These are phyloP conservation scores for Seriola quinqueradiata DNA, from an alignment of 2,113 vertebrate species.

Conservation along the genomic window DNA sequence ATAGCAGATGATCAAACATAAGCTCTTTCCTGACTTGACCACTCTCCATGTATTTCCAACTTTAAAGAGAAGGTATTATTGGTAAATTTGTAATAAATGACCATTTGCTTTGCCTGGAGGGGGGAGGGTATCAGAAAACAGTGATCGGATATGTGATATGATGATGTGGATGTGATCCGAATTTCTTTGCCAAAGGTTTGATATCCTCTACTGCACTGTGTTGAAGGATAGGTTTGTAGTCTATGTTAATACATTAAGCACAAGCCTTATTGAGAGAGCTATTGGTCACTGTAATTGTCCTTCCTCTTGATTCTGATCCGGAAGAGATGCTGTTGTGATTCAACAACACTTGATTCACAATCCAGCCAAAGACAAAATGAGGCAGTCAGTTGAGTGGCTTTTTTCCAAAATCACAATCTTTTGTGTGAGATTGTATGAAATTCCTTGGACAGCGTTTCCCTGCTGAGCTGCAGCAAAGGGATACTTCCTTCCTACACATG, in stretches of 20 bases:
- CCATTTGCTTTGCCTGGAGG: neutral
- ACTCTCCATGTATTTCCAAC: slow-evolving; percentile 34
- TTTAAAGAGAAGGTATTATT: slow-evolving; percentile 20
- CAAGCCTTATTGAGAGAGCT: neutral
- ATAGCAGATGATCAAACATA: slow-evolving; percentile 44
- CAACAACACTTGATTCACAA: too few species aligned
- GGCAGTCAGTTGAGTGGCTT: neutral
- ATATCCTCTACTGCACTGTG: neutral
- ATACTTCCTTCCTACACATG: neutral
- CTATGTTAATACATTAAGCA: neutral
- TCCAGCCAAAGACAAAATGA: neutral
- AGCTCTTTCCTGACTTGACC: slow-evolving; percentile 40
- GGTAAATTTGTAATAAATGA: neutral
- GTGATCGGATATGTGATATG: too few species aligned
- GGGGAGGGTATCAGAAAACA: too few species aligned
- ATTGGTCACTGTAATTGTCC: neutral
- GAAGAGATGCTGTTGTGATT: neutral
- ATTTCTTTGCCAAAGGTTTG: neutral
- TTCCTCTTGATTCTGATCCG: neutral
- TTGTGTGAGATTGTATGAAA: neutral
- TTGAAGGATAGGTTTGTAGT: neutral
- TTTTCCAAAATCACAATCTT: neutral
- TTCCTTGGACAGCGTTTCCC: neutral
- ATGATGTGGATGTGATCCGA: neutral
- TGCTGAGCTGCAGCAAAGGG: neutral